Evolutionary conservation across 2,888 invertebrate species (phyloP), one percentile per base, ranked within the genome.

Genomic region (Dichetophora obliterata): DNA sequence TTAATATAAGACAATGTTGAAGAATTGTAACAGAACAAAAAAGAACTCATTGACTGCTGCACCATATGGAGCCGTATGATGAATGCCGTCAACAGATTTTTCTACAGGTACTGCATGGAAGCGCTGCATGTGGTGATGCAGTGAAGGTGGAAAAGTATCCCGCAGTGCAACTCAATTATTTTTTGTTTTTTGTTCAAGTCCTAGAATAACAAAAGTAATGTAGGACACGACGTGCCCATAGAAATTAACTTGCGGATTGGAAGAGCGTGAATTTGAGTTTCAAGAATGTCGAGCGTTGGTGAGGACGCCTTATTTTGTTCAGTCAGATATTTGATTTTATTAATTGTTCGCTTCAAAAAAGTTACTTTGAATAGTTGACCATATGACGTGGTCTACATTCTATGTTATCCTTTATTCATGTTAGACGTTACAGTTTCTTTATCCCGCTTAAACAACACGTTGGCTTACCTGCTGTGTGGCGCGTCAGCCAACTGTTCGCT

Each of bases 31-130:
- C 31, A 68, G 50, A 48, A 14, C 5, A 16, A n/a, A 50, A 50
- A 11, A 24, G 34, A 57, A 72, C 3, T 63, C 31, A 37, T 72
- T 61, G 48, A 72, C 61, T 72, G 27, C 61, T 61, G 37, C 37
- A 66, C 52, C 74, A 74, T 74, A 54, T 54, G 66, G 74, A 14
- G 54, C 54, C 54, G 54, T 34, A 24, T 74, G 74, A 65, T 66
- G 24, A 54, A 74, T 66, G 52, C 19, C 74, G 54, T 61, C 72
- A 72, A 24, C 24, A 22, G 48, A 37, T 71, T 37, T 37, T 16
- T n/a, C 11, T 24, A 71, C 57, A 72, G 72, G 72, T 72, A 37
- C 19, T 14, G 14, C 3, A 8, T 14, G 43, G 5, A 0, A n/a
- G 31, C 59, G 5, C 71, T 14, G 71, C 59, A n/a, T 19, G 31